Evolutionary conservation across 1,140 invertebrate genomes (phyloP).

Genomic region (Euschistus heros): DNA sequence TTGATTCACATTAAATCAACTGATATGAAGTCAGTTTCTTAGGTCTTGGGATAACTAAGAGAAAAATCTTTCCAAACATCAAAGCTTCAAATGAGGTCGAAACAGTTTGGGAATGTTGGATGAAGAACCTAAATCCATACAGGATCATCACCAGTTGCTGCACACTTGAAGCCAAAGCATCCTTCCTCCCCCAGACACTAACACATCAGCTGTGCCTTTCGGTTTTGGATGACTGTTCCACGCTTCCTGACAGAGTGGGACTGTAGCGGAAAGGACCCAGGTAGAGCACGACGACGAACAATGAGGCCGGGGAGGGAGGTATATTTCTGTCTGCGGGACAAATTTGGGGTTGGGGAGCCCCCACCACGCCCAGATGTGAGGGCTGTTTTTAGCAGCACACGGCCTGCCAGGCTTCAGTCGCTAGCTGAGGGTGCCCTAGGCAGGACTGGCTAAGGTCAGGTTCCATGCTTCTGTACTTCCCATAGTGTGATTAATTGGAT

Average conservation of each 20-base stretch:
- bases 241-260: background rate
- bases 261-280: background rate
- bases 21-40: too few species aligned
- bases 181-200: too few species aligned
- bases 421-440: background rate
- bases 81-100: too few species aligned
- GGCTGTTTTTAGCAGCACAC: slow-evolving; percentile 9
- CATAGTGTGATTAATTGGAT: slow-evolving; percentile 67
- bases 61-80: too few species aligned
- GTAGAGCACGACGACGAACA: background rate
- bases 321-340: slow-evolving; percentile 1
- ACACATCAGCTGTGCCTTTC: background rate
- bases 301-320: slow-evolving; percentile 26
- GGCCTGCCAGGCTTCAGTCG: background rate
- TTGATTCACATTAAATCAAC: too few species aligned
- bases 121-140: too few species aligned
- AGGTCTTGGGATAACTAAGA: too few species aligned
- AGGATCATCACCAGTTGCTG: too few species aligned
- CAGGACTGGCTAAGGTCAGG: slow-evolving; percentile 45
- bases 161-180: too few species aligned
- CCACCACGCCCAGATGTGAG: slow-evolving; percentile 3
- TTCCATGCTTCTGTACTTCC: slow-evolving; percentile 94
- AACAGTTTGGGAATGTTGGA: too few species aligned
- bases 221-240: slow-evolving; percentile 1
- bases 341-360: slow-evolving; percentile 5